Evolutionary conservation across 2,888 invertebrate species (phyloP).

Genomic region (Syrista parreyssii): DNA sequence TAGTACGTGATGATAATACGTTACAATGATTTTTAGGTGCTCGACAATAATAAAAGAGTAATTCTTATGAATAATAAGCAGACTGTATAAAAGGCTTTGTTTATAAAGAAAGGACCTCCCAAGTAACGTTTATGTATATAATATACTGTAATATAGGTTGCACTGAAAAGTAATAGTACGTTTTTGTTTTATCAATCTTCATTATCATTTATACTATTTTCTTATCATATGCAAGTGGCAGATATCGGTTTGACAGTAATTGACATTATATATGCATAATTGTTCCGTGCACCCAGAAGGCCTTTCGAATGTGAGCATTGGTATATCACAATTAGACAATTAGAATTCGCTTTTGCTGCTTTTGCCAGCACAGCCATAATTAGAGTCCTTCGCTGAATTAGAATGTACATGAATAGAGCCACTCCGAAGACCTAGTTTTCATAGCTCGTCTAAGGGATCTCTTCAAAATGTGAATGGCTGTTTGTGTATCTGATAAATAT

Average conservation of each 20-base stretch:
- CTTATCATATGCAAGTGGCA: slow-evolving; percentile 46
- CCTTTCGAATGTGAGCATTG: slow-evolving; percentile 62
- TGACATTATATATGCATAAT: slow-evolving; percentile 52
- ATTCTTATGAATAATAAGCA: background rate
- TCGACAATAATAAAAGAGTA: background rate
- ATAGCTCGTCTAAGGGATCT: background rate
- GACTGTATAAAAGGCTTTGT: background rate
- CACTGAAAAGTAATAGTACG: background rate
- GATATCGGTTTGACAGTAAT: slow-evolving; percentile 36
- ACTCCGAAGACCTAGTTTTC: background rate
- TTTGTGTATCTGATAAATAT: background rate
- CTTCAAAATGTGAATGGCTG: background rate
- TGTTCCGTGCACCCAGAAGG: slow-evolving; percentile 59
- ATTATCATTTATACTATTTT: background rate
- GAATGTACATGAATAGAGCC: background rate
- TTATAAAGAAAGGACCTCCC: background rate
- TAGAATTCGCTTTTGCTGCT: slow-evolving; percentile 45
- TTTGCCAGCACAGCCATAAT: slow-evolving; percentile 28
- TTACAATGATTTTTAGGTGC: background rate
- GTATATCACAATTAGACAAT: slow-evolving; percentile 51
- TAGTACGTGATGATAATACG: background rate
- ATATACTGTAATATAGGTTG: background rate
- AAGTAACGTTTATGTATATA: background rate
- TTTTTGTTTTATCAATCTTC: background rate
- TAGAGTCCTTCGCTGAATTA: background rate